Evolutionary conservation across 2,888 invertebrate species (phyloP).

Genomic region (Ganaspis brasiliensis): DNA sequence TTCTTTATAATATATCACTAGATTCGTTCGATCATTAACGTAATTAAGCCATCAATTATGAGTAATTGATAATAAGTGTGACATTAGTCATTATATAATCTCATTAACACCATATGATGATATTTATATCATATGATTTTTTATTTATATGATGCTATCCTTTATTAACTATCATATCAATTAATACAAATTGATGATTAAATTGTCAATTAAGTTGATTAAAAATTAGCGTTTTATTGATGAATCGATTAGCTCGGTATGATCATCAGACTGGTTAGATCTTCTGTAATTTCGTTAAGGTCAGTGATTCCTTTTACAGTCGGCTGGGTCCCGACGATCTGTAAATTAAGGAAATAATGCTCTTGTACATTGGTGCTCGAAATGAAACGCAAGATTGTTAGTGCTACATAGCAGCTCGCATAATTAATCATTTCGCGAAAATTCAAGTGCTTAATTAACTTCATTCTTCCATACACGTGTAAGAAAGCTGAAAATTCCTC

Average conservation of each 20-base stretch:
- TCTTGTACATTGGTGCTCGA: constrained; percentile 35
- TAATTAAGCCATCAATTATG: neutral
- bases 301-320: constrained; percentile 66
- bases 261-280: constrained; percentile 12
- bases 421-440: constrained; percentile 38
- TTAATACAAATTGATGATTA: constrained; percentile 25
- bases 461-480: neutral
- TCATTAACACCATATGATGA: too few relatives aligned
- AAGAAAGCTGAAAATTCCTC: constrained; percentile 8
- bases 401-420: constrained; percentile 19
- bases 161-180: neutral
- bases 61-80: neutral
- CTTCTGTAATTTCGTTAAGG: constrained; percentile 59
- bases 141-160: too few relatives aligned
- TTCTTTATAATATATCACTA: neutral
- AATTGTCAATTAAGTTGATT: neutral
- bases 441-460: constrained; percentile 18
- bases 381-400: constrained; percentile 35
- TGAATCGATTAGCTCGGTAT: constrained; percentile 21
- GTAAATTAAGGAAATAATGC: constrained; percentile 66
- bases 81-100: neutral
- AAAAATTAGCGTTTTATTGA: constrained; percentile 10
- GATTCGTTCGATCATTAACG: neutral
- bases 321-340: constrained; percentile 67
- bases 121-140: too few relatives aligned